Evolutionary conservation across 1,140 invertebrate genomes (phyloP), one percentile per base, ranked within the genome.

Genomic region (Euschistus heros): DNA sequence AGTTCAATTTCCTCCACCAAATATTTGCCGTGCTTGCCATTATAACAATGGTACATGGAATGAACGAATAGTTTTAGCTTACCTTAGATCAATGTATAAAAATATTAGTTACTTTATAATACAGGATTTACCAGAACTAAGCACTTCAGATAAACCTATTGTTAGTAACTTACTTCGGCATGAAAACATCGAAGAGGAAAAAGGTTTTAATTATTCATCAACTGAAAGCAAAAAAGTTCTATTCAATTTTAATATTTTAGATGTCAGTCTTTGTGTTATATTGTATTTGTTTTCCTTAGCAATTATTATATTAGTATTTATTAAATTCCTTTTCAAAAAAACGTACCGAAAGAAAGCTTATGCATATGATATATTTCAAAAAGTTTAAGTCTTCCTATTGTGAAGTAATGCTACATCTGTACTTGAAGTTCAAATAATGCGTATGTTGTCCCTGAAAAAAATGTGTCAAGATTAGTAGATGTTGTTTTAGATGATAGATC

Each of bases 1-100:
- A 77, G 80, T 88, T 44, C 89, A 94, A 73, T 99, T 96, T 76
- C 97, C 97, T 0, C 78, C 83, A 14, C 68, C 73, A 13, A 70
- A 76, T 1, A 76, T 82, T 63, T 97, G 94, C 76, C 78, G 82
- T 0, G 71, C 78, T 15, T 97, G 95, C 74, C 80, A 80, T 64
- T 73, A 78, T 15, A 76, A 66, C 8, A 65, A 81, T 64, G 78
- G 76, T 4, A 77, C 79, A 24, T 94, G 88, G 86, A 82, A 89
- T 69, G 76, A 84, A 68, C 74, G 76, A 0, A 80, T 85, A 64
- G 88, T 95, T 2, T 76, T 92, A 26, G 70, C 77, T 24, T 95
- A 91, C 75, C 75, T 97, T 10, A 83, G 85, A 62, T 78, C 76
- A 30, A 84, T 93, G 67, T 94, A 96, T 80, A 79, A 66, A 75